A percentile compares a stretch with the other conserved stretches of the same genome.
Evolutionary conservation across 1,140 invertebrate genomes (phyloP).

Genomic region (Olivierus martensii): DNA sequence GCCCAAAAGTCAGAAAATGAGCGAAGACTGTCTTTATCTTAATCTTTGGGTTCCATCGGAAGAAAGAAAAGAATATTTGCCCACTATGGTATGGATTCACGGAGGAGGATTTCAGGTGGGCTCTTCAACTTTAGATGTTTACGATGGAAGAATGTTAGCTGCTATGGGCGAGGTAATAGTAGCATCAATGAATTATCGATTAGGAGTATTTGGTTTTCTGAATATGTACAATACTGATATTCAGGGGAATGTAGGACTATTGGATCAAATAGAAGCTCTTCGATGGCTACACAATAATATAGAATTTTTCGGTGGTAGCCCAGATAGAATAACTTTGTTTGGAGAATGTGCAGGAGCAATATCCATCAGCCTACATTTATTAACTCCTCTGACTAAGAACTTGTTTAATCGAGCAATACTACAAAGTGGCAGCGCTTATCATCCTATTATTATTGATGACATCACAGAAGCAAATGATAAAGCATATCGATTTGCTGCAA

Average conservation of each 20-base stretch:
- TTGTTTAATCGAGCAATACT: slow-evolving; percentile 29
- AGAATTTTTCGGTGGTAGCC: too few species aligned
- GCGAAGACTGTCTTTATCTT: slow-evolving; percentile 31
- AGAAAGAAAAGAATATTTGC: neutral
- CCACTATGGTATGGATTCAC: slow-evolving; percentile 10
- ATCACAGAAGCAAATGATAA: too few species aligned
- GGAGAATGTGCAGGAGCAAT: slow-evolving; percentile 30
- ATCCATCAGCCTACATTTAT: slow-evolving; percentile 27
- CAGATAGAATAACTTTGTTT: too few species aligned
- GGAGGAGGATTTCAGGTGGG: slow-evolving; percentile 9
- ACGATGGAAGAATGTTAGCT: slow-evolving; percentile 63
- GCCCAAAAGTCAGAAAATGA: neutral
- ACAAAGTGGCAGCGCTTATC: slow-evolving; percentile 12
- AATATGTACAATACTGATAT: slow-evolving; percentile 7
- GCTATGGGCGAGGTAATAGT: slow-evolving; percentile 47
- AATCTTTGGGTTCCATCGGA: slow-evolving; percentile 27
- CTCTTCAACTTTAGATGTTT: neutral
- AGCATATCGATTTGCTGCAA: too few species aligned
- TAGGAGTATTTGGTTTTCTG: slow-evolving; percentile 30
- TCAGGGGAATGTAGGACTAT: slow-evolving; percentile 37
- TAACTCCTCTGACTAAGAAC: slow-evolving; percentile 21
- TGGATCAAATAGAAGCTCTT: too few species aligned
- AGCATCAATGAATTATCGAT: slow-evolving; percentile 39
- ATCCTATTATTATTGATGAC: neutral
- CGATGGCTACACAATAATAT: too few species aligned